Evolutionary conservation across 1,140 invertebrate species (phyloP).

Genomic region (Zaprionus gabonicus): DNA sequence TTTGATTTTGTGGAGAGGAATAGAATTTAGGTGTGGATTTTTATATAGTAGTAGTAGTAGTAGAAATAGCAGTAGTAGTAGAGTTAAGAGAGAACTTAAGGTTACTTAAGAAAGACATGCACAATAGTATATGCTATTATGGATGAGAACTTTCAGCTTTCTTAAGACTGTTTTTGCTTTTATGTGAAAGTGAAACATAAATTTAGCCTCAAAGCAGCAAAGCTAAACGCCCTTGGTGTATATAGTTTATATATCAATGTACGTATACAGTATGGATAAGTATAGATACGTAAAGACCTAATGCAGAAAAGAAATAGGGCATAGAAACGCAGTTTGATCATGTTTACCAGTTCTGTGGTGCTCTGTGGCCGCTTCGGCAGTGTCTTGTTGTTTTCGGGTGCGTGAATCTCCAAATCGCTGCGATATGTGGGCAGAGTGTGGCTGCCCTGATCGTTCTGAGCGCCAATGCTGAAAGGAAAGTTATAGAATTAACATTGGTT

Average conservation of each 20-base stretch:
- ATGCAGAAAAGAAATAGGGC: conserved; percentile 12
- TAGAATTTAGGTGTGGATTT: conserved; percentile 76
- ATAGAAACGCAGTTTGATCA: background rate
- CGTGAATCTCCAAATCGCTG: conserved; percentile 87
- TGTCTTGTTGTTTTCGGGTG: conserved; percentile 84
- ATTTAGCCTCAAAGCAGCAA: conserved; percentile 65
- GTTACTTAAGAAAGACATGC: conserved; percentile 56
- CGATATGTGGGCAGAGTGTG: conserved; percentile 85
- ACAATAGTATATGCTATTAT: conserved; percentile 27
- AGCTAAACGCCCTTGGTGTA: conserved; percentile 55
- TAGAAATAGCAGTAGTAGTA: conserved; percentile 34
- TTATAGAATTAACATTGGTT: background rate
- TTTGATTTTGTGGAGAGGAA: conserved; percentile 71
- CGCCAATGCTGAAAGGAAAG: conserved; percentile 68
- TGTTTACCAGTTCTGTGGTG: conserved; percentile 83
- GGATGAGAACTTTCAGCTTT: conserved; percentile 27
- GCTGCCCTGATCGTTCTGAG: conserved; percentile 74
- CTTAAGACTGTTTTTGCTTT: conserved; percentile 13
- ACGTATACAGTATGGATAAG: conserved; percentile 29
- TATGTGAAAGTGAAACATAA: conserved; percentile 52
- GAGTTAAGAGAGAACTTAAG: conserved; percentile 37
- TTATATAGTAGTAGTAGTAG: conserved; percentile 45
- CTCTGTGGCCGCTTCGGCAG: conserved; percentile 82
- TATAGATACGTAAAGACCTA: conserved; percentile 51
- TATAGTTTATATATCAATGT: conserved; percentile 7